Evolutionary conservation across 2,113 vertebrate genomes (phyloP).

Genomic region (Heterotis niloticus): DNA sequence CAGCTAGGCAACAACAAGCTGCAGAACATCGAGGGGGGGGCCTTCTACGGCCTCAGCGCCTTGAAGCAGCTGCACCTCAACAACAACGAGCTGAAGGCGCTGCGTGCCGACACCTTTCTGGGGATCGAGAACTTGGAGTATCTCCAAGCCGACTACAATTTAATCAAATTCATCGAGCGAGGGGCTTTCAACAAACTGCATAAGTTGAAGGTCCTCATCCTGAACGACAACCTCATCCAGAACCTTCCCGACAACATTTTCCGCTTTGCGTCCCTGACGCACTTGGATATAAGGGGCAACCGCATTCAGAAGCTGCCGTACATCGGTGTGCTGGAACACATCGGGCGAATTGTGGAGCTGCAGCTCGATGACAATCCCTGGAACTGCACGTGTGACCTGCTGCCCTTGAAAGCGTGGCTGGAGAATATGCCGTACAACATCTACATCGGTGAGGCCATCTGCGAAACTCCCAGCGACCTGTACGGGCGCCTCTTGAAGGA

Average conservation of each 20-base stretch:
- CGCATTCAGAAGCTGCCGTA: constrained; percentile 95
- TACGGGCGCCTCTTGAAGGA: constrained; percentile 93
- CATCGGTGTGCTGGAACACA: constrained; percentile 94
- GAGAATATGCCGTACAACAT: constrained; percentile 99
- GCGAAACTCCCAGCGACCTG: constrained; percentile 91
- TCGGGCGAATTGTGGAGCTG: constrained; percentile 89
- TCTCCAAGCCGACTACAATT: constrained; percentile 98
- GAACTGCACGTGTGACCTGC: constrained; percentile 96
- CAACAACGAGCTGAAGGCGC: constrained; percentile 96
- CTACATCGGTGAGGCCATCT: constrained; percentile 96
- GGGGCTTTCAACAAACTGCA: constrained; percentile 99
- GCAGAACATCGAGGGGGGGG: constrained; percentile 96
- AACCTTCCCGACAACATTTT: constrained; percentile 97
- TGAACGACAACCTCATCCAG: constrained; percentile 96
- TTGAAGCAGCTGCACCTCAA: constrained; percentile 98
- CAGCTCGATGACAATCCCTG: constrained; percentile 97
- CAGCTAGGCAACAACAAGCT: constrained; percentile 97
- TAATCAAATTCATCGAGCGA: constrained; percentile 96
- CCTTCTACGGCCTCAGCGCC: constrained; percentile 87
- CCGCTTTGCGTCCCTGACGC: constrained; percentile 94
- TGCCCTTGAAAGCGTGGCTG: constrained; percentile 93
- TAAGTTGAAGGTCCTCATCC: constrained; percentile 93
- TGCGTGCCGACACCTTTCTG: constrained; percentile 92
- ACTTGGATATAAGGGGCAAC: constrained; percentile 97
- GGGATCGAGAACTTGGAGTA: constrained; percentile 99